Evolutionary conservation across 1,140 invertebrate species (phyloP), one percentile per base, ranked within the genome.

Genomic region (Danaus melanippus): DNA sequence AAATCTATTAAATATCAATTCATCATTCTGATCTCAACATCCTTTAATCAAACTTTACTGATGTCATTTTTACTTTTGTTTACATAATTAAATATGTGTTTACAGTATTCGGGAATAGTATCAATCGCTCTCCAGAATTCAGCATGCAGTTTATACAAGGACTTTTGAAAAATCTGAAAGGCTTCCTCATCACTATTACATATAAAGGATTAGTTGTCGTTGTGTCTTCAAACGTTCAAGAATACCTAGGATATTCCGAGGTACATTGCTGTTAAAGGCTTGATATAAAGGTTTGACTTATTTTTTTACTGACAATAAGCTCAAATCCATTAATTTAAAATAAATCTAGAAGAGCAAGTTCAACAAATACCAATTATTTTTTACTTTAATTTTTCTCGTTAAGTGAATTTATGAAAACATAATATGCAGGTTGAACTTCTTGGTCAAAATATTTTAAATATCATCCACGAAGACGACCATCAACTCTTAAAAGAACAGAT

Each of bases 181-280:
- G 92, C 9, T 96, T 95, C 68, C 87, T 97, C 50, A 77, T 98
- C 46, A 92, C 96, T 6, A 87, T 95, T 1, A 94, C 94, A 0
- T 91, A 92, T 56, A 90, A 90, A 56, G 96, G 95, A 0, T 93
- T 96, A 73, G 93, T 98, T 51, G 90, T 97, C n/a, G 94, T 96
- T 66, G 91, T 97, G 8, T 95, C 96, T 12, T 89, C 92, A 46
- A 94, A 93, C 59, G 91, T 97, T 4, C 93, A 96, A 64, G 90
- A 93, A 63, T 91, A 94, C 58, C 87, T 97, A 47, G 95, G 95
- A 45, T 94, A 96, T 78, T 90, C 92, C 50, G 94, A 96, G 90
- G 94, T 96, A 89, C 89, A 21, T 39, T 15, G 17, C 47, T 55
- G n/a, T 15, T 32, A 32, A 32, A 32, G 21, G 21, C 21, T 32